Base-by-base conservation (phyloP, 2,888 invertebrate genomes). In the Priocnemis perturbator region DNA sequence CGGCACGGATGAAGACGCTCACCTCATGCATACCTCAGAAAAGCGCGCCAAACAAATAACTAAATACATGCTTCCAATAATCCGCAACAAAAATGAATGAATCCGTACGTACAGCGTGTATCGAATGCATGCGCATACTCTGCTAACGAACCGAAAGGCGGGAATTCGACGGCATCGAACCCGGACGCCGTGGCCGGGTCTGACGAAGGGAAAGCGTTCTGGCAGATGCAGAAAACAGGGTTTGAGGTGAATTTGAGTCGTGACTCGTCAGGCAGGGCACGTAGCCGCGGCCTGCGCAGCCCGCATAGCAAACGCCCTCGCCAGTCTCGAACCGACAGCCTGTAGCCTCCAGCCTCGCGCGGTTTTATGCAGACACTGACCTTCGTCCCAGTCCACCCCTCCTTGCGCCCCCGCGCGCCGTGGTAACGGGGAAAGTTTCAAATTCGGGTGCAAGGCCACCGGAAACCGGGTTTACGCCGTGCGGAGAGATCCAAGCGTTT, bases 331-430 rank as follows among this genome's bases (percentile, higher is more conserved):
- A 72, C 74, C 83, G 81, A 80, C 55, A 55, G 55, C 55, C 26
- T 20, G 55, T 53, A 83, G 82, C 84, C 82, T 79, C 82, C 77
- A 82, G 82, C 83, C 81, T 78, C 82, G 79, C 78, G 84, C 83
- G 85, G 76, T 87, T 89, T 88, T 87, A 89, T 88, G 88, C 88
- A 88, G 88, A 87, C 88, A 88, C 88, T 88, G 88, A 88, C 88
- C 88, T 88, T 88, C 88, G 86, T 85, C 81, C 76, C 79, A 68
- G 70, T 60, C 67, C 67, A 65, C 71, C 77, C 77, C 50, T 62
- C 64, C 68, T 60, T n/a, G 23, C 60, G 26, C 70, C 67, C 60
- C 66, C 44, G 23, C n/a, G 77, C 75, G 67, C 75, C 77, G 74
- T 73, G 77, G 77, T 83, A 84, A 86, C 86, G 83, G 86, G 81